Evolutionary conservation across 2,888 invertebrate species (phyloP).

Genomic region (Stenotaenia linearis): DNA sequence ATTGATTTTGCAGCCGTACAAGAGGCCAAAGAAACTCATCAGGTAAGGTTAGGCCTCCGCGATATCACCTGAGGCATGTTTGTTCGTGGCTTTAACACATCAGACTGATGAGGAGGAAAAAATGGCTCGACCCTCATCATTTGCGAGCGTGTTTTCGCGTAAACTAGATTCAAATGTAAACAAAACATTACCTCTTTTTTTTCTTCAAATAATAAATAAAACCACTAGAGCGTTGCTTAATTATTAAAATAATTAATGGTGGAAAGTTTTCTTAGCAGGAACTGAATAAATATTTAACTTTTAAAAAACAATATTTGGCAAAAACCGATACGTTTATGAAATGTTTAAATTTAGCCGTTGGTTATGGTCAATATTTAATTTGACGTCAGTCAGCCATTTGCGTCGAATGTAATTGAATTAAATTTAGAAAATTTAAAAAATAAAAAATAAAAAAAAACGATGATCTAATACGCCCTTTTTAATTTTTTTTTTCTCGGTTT

Average conservation of each 20-base stretch:
- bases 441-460: not conserved
- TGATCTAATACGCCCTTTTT: too few species aligned
- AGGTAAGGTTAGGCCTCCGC: slow-evolving; percentile 13
- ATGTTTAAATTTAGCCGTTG: too few species aligned
- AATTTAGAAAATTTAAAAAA: not conserved
- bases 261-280: too few species aligned
- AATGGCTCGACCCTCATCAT: not conserved
- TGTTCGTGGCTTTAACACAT: slow-evolving; percentile 4
- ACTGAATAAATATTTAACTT: too few species aligned
- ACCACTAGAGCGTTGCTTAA: too few species aligned
- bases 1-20: not conserved
- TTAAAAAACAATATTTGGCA: too few species aligned
- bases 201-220: too few species aligned
- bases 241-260: too few species aligned
- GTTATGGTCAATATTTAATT: not conserved
- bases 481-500: not conserved
- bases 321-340: too few species aligned
- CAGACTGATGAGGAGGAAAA: not conserved
- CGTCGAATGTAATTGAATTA: not conserved
- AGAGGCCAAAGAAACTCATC: slow-evolving; percentile 24
- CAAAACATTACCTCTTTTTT: too few species aligned
- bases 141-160: too few species aligned
- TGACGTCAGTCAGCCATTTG: not conserved
- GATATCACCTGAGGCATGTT: slow-evolving; percentile 17
- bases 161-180: too few species aligned